Base-by-base conservation (phyloP, 1,140 invertebrate genomes). In the Colletes gigas region DNA sequence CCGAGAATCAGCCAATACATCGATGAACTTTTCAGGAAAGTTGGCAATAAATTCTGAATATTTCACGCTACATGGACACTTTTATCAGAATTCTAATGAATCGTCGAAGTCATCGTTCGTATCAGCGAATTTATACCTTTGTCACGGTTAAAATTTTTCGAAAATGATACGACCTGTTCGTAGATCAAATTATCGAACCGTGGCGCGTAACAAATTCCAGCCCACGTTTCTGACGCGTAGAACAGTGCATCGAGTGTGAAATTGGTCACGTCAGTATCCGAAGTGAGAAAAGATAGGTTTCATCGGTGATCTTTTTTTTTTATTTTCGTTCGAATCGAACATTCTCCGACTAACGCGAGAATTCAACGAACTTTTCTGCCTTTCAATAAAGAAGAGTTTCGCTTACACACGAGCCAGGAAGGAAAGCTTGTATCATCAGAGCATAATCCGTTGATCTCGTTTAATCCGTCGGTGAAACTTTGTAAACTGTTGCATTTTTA, bases 101-200 rank as follows among this genome's bases (percentile, higher is more conserved):
- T 57, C 63, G 39, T 41, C 10, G 10, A 5, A 44, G 44, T 21
- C 10, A 19, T n/a, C 69, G 47, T 65, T 50, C 21, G 30, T 77
- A 50, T 52, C n/a, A 15, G 17, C 1, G 44, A 52, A 17, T 9
- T 41, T 14, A 15, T 30, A 41, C 17, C 10, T 50, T 77, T 52
- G 59, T 71, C n/a, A 41, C n/a, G n/a, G 65, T 68, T 17, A 71
- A 71, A 78, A 71, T 62, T 71, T 78, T 30, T 9, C n/a, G 67
- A 47, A 59, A 77, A 68, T 50, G 15, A 41, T 59, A 19, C 67
- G 70, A 50, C 54, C 44, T 70, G 66, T 75, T 85, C 69, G 59
- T 71, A 80, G 73, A 83, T 84, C 82, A 72, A 62, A 72, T 85
- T 84, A 84, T 84, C 78, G 83, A 76, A 50, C 81, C 79, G 55